Evolutionary conservation across 2,888 invertebrate genomes (phyloP).

Genomic region (Epinotia brunnichana): DNA sequence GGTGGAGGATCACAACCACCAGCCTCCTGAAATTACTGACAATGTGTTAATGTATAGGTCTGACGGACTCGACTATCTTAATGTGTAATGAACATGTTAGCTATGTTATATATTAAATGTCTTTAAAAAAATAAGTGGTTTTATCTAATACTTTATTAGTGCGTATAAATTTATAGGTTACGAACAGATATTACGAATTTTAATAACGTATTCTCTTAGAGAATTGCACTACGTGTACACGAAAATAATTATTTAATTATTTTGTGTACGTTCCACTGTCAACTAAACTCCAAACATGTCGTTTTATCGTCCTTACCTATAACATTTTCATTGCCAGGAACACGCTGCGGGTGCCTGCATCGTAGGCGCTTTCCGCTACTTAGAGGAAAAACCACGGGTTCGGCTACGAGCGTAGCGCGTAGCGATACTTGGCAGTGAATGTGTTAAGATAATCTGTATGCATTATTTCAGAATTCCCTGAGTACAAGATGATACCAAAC

Average conservation of each 20-base stretch:
- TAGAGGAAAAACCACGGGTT: too few species aligned
- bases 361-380: too few species aligned
- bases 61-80: background rate
- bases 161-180: background rate
- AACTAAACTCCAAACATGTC: background rate
- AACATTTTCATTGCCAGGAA: too few species aligned
- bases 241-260: background rate
- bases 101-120: too few species aligned
- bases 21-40: conserved; percentile 2
- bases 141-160: background rate
- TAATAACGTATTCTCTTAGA: background rate
- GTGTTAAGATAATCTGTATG: background rate
- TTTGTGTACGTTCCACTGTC: background rate
- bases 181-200: background rate
- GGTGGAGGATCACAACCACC: background rate
- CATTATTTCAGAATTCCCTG: conserved; percentile 12
- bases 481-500: conserved; percentile 16
- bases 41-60: background rate
- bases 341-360: too few species aligned
- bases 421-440: too few species aligned
- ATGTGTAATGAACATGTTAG: too few species aligned
- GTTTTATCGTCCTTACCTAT: background rate
- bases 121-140: too few species aligned
- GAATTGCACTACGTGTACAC: background rate
- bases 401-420: too few species aligned